Evolutionary conservation across 35 echinoderm and acorn worm species (phyloP).

Genomic region (Apostichopus japonicus): DNA sequence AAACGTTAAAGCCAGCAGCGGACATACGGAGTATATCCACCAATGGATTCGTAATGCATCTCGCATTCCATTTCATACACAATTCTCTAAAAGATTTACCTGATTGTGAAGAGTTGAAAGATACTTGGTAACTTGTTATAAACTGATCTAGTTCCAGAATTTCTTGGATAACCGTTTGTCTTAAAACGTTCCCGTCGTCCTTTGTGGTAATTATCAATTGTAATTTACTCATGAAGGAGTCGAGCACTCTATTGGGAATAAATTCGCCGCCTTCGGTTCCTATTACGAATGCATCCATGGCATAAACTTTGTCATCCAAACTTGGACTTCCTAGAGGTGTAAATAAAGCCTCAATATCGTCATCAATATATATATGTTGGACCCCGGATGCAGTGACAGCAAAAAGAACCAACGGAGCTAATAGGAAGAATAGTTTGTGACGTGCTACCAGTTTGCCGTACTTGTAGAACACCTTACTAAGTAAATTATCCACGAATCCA

Average conservation of each 20-base stretch:
- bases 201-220: slow-evolving; percentile 63
- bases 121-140: slow-evolving; percentile 46
- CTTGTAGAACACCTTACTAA: slow-evolving; percentile 50
- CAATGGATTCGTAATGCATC: slow-evolving; percentile 42
- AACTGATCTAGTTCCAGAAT: slow-evolving; percentile 56
- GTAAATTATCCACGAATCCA: slow-evolving; percentile 52
- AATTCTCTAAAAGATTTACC: slow-evolving; percentile 41
- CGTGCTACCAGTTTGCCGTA: slow-evolving; percentile 64
- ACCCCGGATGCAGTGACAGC: slow-evolving; percentile 31
- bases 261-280: slow-evolving; percentile 72
- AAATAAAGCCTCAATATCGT: slow-evolving; percentile 65
- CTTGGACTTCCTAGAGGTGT: slow-evolving; percentile 72
- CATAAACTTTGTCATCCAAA: slow-evolving; percentile 43
- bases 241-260: slow-evolving; percentile 64
- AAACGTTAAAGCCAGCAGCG: slow-evolving; percentile 7
- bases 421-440: slow-evolving; percentile 46
- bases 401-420: slow-evolving; percentile 41
- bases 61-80: slow-evolving; percentile 63
- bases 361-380: slow-evolving; percentile 44
- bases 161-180: slow-evolving; percentile 50
- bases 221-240: slow-evolving; percentile 61
- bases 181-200: slow-evolving; percentile 58
- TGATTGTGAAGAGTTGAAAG: slow-evolving; percentile 46
- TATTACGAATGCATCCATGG: slow-evolving; percentile 54
- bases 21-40: slow-evolving; percentile 39